Base-by-base conservation (phyloP, 2,888 invertebrate species). In the Pycnomerus fuliginosus region DNA sequence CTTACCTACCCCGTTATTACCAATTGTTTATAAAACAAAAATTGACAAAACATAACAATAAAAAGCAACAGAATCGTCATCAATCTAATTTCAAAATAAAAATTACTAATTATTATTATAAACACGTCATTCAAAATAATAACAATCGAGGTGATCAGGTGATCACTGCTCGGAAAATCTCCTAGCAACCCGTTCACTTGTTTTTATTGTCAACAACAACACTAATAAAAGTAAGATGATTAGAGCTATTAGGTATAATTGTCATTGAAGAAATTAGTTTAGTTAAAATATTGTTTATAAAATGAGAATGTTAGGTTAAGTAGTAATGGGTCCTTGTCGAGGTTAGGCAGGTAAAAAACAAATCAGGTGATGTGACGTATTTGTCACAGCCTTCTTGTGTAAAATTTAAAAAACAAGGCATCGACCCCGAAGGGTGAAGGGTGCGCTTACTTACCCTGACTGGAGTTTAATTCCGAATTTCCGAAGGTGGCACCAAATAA, bases 401-500 rank as follows among this genome's bases (percentile, higher is more conserved):
- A 38, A 22, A 38, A 22, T 11, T 8, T 11, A 11, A 12, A 30
- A 4, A 17, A 13, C 24, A 25, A 10, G 7, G 12, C 20, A 22
- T 28, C 16, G 15, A 34, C 41, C 28, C 41, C 25, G 35, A 32
- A 34, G 36, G 32, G 14, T 7, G 36, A 31, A 38, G 35, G 39
- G 28, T 12, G 7, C 7, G 28, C 46, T 39, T 53, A 60, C 64
- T 55, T 60, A 67, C 67, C 65, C 60, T 58, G 48, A 50, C 59
- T 55, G 52, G 45, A 48, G 52, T 55, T 58, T 50, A 58, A 55
- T 48, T 64, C 62, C 35, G 60, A 57, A 49, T 58, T 61, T 48
- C 58, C 65, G 52, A 50, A 58, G 49, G 64, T 57, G 52, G 55
- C 61, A 61, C 59, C 58, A 40, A 62, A 49, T 54, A 62, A 60